Percentiles rank a stretch among this genome's conserved stretches.
Conservation (phyloP, 2,797 vertebrate genomes). For the Threskiornis aethiopicus region DNA sequence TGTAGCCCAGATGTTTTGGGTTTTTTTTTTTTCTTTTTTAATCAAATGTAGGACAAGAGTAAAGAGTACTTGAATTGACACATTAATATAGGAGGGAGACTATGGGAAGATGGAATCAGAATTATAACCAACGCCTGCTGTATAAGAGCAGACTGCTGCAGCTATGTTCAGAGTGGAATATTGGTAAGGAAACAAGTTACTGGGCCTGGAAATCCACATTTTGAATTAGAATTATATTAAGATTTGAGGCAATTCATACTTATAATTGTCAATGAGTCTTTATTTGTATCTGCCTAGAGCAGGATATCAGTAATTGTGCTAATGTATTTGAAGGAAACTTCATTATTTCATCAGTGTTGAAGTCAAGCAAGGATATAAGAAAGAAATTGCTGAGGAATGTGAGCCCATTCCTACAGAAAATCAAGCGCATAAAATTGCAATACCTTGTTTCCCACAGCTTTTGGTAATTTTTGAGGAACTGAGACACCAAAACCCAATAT, state of each 20-base stretch:
- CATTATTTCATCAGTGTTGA: not conserved
- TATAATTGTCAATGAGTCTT: not conserved
- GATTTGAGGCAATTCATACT: not conserved
- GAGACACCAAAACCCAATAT: not conserved
- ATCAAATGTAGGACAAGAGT: conserved; percentile 59
- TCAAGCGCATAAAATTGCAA: not conserved
- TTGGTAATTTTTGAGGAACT: not conserved
- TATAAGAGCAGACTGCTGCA: not conserved
- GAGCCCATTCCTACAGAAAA: not conserved
- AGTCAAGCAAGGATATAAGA: not conserved
- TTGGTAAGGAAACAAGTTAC: conserved; percentile 4
- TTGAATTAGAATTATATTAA: not conserved
- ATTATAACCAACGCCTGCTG: conserved; percentile 27
- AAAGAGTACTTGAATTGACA: conserved; percentile 53
- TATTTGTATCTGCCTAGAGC: not conserved
- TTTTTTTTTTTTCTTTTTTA: not conserved
- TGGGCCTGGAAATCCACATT: not conserved
- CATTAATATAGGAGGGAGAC: conserved; percentile 23
- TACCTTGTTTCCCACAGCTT: not conserved
- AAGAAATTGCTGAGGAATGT: not conserved
- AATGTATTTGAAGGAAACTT: not conserved
- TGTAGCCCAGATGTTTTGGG: conserved; percentile 37
- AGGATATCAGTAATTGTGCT: not conserved
- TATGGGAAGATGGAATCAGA: not conserved
- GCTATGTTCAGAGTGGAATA: not conserved